phyloP scores from a whole-genome alignment of 1,140 invertebrate species.

The Apis laboriosa region DNA sequence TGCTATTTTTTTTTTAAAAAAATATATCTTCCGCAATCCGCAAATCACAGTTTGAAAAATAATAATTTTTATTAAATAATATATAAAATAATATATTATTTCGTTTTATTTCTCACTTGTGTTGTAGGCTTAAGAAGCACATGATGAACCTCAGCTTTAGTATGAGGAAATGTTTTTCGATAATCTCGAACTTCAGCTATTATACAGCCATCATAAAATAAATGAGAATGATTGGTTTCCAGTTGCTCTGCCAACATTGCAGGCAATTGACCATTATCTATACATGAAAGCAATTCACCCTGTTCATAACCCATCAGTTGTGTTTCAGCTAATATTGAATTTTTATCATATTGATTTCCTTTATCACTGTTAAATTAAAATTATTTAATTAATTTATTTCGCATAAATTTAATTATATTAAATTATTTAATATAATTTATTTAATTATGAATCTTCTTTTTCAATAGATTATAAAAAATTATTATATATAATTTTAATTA shows the following conservation, averaged over 20 bases:
- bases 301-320: conserved; percentile 89
- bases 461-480: conserved; percentile 35
- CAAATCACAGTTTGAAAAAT: background rate
- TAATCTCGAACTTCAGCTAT: conserved; percentile 95
- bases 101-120: conserved; percentile 83
- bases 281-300: conserved; percentile 88
- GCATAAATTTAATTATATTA: too few species aligned
- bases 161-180: conserved; percentile 87
- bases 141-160: conserved; percentile 88
- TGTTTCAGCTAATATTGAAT: conserved; percentile 87
- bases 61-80: background rate
- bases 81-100: background rate
- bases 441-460: conserved; percentile 35
- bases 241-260: conserved; percentile 92
- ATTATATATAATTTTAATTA: conserved; percentile 8
- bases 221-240: conserved; percentile 88
- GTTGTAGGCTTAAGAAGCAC: conserved; percentile 93
- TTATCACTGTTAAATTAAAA: conserved; percentile 71
- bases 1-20: background rate
- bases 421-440: conserved; percentile 35
- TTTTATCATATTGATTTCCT: conserved; percentile 79
- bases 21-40: background rate
- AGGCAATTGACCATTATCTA: conserved; percentile 93
- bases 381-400: conserved; percentile 24
- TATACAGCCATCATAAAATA: conserved; percentile 96